Conservation (phyloP, 2,797 vertebrate genomes). For the Myotis vivesi region DNA sequence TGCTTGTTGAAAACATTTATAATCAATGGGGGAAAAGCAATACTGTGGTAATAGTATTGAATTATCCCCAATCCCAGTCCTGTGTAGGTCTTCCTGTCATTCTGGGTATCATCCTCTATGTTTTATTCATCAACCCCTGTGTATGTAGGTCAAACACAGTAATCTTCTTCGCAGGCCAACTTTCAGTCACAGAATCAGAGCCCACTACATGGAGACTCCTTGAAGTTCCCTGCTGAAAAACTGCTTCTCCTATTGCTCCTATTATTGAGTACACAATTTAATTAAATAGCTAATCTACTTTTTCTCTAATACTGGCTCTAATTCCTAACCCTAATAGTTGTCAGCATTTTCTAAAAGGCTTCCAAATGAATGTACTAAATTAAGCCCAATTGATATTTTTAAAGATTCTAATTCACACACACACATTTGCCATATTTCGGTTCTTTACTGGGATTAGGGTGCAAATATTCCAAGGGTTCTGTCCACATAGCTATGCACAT, state of each 20-base stretch:
- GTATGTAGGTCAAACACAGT: not conserved
- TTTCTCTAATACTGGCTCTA: not conserved
- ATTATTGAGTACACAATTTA: not conserved
- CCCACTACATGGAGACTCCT: not conserved
- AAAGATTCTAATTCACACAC: not conserved
- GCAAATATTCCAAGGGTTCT: constrained; percentile 26
- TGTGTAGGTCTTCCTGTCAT: not conserved
- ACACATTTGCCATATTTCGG: not conserved
- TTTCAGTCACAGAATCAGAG: not conserved
- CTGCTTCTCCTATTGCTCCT: not conserved
- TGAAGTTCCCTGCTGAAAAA: not conserved
- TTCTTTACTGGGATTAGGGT: not conserved
- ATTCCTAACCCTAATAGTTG: not conserved
- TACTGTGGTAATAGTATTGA: not conserved
- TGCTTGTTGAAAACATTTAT: not conserved
- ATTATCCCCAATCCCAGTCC: not conserved
- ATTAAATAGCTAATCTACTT: not conserved
- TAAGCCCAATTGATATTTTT: not conserved
- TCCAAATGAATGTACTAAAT: not conserved
- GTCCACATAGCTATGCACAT: too few species aligned
- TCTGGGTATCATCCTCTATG: not conserved
- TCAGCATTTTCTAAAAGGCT: constrained; percentile 32
- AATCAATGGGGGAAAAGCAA: not conserved
- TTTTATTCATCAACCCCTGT: not conserved
- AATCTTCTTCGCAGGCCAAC: not conserved